Evolutionary conservation across 2,888 invertebrate genomes (phyloP), one percentile per base, ranked within the genome.

Genomic region (Gymnocheta viridis): DNA sequence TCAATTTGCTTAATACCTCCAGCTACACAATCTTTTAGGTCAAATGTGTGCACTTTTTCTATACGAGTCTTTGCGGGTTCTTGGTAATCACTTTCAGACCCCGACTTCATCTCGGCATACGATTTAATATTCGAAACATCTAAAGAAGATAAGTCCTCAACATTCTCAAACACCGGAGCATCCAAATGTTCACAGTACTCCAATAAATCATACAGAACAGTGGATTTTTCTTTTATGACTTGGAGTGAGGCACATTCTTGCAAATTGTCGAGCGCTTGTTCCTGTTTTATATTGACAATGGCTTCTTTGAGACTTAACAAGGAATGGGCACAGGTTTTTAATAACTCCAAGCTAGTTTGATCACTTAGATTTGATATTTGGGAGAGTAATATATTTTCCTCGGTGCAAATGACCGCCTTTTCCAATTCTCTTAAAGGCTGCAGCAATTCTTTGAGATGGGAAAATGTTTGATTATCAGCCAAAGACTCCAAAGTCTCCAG

Each of bases 101-200:
- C 51, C 1, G 84, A 44, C 6, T 73, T 70, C 6, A 22, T 80
- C 35, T 93, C 93, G 4, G 93, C 93, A 44, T 92, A 92, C 0
- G 94, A 94, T 90, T 94, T 93, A 19, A 94, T 92, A 4, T 93
- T 93, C 0, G 94, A 94, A 85, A 94, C 91, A 85, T 93, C 93
- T 69, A 94, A 92, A 7, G 94, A 93, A 4, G 94, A 94, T 87
- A 94, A 91, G 51, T 94, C 94, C 38, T 92, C 93, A 5, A 91
- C 88, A 9, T 90, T 92, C 88, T 94, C 94, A 44, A 94, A 54
- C 0, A 87, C 84, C 44, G 91, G 88, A 0, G 85, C 66, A 66
- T 91, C 88, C 0, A 90, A 86, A 38, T 88, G 88, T 27, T 91
- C 91, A 47, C 91, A 89, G 64, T 90, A 88, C 60, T 90, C 86